Conservation (phyloP, 1,140 invertebrate genomes). For the Diplogasteroides magnus region DNA sequence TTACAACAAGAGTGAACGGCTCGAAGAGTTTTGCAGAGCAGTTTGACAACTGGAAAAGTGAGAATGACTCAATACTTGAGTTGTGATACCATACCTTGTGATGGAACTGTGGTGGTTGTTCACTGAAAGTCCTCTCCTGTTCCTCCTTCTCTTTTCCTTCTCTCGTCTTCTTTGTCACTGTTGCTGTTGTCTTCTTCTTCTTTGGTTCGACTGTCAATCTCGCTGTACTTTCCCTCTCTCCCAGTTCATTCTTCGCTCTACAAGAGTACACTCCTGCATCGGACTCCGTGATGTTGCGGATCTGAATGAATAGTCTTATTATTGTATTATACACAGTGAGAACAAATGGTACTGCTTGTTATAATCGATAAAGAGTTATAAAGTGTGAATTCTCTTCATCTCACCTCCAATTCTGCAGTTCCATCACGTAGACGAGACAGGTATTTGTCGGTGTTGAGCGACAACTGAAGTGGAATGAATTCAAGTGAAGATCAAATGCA, state of each 20-base stretch:
- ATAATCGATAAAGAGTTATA: too few relatives aligned
- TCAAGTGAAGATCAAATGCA: too few relatives aligned
- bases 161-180: slow-evolving; percentile 22
- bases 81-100: slow-evolving; percentile 11
- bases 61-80: neutral
- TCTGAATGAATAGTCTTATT: too few relatives aligned
- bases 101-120: slow-evolving; percentile 33
- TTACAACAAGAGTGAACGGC: slow-evolving; percentile 31
- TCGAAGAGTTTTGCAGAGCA: slow-evolving; percentile 28
- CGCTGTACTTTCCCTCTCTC: slow-evolving; percentile 34
- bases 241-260: slow-evolving; percentile 32
- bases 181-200: slow-evolving; percentile 14
- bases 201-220: slow-evolving; percentile 30
- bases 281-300: slow-evolving; percentile 18
- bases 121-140: slow-evolving; percentile 8
- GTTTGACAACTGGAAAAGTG: slow-evolving; percentile 16
- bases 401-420: too few relatives aligned
- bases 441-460: too few relatives aligned
- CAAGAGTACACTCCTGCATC: slow-evolving; percentile 35
- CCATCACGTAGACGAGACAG: too few relatives aligned
- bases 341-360: too few relatives aligned
- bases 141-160: slow-evolving; percentile 16
- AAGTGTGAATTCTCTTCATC: too few relatives aligned
- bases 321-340: too few relatives aligned
- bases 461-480: too few relatives aligned